Evolutionary conservation across 2,888 invertebrate species (phyloP).

Genomic region (Auanema freiburgensis): DNA sequence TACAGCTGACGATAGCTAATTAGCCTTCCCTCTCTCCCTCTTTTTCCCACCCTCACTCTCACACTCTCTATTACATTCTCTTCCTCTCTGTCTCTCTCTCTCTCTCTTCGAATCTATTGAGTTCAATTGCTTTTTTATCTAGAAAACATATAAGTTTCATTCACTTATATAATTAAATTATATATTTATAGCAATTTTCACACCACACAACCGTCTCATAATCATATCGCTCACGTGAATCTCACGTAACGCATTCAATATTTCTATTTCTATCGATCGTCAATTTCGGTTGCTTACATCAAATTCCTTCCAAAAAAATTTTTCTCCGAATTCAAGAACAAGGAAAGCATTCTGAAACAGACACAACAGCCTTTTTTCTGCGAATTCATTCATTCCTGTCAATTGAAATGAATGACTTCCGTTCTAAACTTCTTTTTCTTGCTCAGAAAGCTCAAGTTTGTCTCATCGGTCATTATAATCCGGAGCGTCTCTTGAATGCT

Average conservation of each 20-base stretch:
- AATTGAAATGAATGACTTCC: no score
- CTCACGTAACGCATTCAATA: neutral
- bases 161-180: constrained; percentile 2
- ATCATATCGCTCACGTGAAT: neutral
- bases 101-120: neutral
- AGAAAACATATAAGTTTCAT: neutral
- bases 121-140: neutral
- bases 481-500: no score
- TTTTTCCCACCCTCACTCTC: constrained; percentile 5
- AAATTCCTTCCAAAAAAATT: no score
- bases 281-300: no score
- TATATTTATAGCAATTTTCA: constrained; percentile 1
- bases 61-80: neutral
- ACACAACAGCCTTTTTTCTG: no score
- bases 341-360: no score
- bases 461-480: no score
- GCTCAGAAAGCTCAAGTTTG: no score
- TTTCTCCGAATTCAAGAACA: no score
- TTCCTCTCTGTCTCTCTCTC: neutral
- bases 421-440: no score
- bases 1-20: constrained; percentile 1
- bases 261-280: no score
- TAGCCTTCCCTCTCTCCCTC: neutral
- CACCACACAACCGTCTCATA: neutral
- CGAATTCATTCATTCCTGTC: no score